Conservation (phyloP, 2,113 vertebrate genomes). For the Pygoscelis adeliae region DNA sequence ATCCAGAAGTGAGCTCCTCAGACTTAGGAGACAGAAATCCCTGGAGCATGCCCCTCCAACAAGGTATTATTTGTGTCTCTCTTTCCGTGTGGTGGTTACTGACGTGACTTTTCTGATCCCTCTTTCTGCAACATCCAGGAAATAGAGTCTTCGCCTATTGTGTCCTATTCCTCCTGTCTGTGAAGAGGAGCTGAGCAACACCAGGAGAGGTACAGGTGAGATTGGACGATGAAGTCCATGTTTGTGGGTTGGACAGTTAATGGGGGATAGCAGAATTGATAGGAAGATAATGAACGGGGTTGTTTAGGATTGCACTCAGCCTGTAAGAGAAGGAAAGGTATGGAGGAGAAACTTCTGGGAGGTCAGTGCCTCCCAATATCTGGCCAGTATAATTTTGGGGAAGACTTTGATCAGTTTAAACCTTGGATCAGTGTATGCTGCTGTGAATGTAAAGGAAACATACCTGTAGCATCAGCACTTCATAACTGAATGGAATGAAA, state of each 20-base stretch:
- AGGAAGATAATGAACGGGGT: fast-evolving
- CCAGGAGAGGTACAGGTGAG: not conserved
- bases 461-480: fast-evolving
- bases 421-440: not conserved
- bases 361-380: fast-evolving
- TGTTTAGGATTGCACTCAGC: fast-evolving
- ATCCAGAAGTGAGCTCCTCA: not conserved
- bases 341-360: not conserved
- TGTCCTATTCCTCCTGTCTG: fast-evolving
- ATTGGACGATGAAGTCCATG: fast-evolving
- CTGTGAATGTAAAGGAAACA: not conserved
- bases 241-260: not conserved
- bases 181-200: not conserved
- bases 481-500: fast-evolving
- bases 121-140: fast-evolving
- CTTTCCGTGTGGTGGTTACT: fast-evolving
- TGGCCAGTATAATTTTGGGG: not conserved
- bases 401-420: fast-evolving
- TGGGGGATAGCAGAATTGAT: too few species aligned
- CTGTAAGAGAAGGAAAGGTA: not conserved
- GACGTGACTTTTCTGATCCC: fast-evolving
- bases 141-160: fast-evolving
- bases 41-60: fast-evolving
- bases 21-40: fast-evolving
- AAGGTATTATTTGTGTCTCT: fast-evolving